Conservation (phyloP, 1,140 invertebrate species). For the Bactericera cockerelli region DNA sequence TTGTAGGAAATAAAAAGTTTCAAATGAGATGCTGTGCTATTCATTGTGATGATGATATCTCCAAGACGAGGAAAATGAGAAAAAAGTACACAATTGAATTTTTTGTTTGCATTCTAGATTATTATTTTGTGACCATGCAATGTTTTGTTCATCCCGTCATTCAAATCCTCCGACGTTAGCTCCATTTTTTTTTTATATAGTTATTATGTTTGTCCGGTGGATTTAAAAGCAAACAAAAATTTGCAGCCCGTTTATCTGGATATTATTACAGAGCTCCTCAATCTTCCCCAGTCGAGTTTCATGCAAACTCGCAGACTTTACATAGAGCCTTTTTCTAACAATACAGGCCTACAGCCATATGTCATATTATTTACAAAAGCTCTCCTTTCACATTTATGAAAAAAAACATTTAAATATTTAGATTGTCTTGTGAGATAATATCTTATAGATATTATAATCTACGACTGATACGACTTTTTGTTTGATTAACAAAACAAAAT, state of each 20-base stretch:
- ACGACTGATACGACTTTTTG: too few relatives aligned
- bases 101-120: slow-evolving; percentile 4
- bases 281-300: too few relatives aligned
- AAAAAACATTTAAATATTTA: too few relatives aligned
- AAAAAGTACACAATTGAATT: background rate
- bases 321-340: background rate
- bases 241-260: background rate
- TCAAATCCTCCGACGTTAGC: background rate
- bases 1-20: too few relatives aligned
- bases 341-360: too few relatives aligned
- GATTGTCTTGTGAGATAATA: too few relatives aligned
- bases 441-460: too few relatives aligned
- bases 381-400: too few relatives aligned
- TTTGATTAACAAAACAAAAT: too few relatives aligned
- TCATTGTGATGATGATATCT: too few relatives aligned
- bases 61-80: background rate
- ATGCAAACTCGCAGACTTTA: background rate
- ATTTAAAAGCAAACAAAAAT: slow-evolving; percentile 6
- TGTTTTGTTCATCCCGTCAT: background rate
- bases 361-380: too few relatives aligned
- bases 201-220: slow-evolving; percentile 5
- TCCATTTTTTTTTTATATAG: background rate
- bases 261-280: background rate
- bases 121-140: slow-evolving; percentile 1
- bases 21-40: too few relatives aligned